These are phyloP conservation scores for Spodoptera littoralis DNA, from an alignment of 2,888 invertebrate genomes.

Conservation along the genomic window DNA sequence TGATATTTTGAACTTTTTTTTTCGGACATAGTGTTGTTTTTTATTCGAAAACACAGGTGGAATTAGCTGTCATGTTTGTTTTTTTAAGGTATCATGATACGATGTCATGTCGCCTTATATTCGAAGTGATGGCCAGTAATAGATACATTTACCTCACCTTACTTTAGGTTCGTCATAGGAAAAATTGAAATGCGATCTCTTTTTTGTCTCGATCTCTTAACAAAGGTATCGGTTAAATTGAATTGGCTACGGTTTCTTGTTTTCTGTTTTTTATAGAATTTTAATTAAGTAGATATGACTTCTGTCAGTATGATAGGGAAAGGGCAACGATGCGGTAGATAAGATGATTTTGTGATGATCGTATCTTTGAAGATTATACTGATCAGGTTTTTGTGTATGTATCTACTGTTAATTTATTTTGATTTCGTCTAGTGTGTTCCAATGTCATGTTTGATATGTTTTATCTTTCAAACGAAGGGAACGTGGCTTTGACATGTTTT, in stretches of 20 bases:
- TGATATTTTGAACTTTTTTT: conserved; percentile 28
- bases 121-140: conserved; percentile 71
- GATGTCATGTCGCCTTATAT: conserved; percentile 62
- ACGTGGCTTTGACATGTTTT: no score
- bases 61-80: conserved; percentile 61
- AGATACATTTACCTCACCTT: conserved; percentile 59
- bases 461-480: no score
- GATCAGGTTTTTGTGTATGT: no score
- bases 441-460: no score
- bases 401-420: no score
- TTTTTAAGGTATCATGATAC: conserved; percentile 60
- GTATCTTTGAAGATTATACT: neutral
- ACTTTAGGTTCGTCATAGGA: conserved; percentile 40
- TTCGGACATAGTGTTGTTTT: conserved; percentile 13
- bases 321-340: neutral
- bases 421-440: no score
- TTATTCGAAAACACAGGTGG: conserved; percentile 46
- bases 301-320: conserved; percentile 34
- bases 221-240: conserved; percentile 13
- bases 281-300: conserved; percentile 36
- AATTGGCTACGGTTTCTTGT: conserved; percentile 24
- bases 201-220: conserved; percentile 15
- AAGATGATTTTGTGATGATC: neutral
- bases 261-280: conserved; percentile 3
- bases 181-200: conserved; percentile 67